phyloP scores from a whole-genome alignment of 2,888 invertebrate species.

The Drosophila helvetica region DNA sequence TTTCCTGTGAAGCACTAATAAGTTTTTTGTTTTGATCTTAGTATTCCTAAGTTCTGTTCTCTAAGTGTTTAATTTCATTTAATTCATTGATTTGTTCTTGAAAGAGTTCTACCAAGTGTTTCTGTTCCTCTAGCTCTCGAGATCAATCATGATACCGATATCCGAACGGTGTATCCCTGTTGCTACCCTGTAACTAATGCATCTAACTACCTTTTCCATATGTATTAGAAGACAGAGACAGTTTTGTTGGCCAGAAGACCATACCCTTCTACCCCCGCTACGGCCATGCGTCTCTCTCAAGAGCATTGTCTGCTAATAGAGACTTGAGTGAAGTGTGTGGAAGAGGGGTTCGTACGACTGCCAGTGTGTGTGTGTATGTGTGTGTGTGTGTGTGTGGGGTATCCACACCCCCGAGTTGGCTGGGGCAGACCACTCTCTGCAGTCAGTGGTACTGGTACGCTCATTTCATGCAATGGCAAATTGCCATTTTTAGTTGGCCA shows the following conservation, averaged over 20 bases:
- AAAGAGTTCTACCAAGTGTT: too few relatives aligned
- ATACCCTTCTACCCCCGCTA: background rate
- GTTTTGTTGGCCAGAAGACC: slow-evolving; percentile 40
- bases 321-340: slow-evolving; percentile 70
- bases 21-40: too few relatives aligned
- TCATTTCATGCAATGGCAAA: slow-evolving; percentile 76
- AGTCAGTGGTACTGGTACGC: slow-evolving; percentile 20
- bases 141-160: too few relatives aligned
- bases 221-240: slow-evolving; percentile 52
- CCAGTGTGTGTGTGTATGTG: slow-evolving; percentile 7
- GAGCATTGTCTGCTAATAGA: slow-evolving; percentile 77
- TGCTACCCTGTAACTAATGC: slow-evolving; percentile 28
- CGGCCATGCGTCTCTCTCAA: slow-evolving; percentile 20
- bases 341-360: background rate
- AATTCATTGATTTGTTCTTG: too few relatives aligned
- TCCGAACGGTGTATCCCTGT: background rate
- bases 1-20: too few relatives aligned
- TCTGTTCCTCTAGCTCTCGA: too few relatives aligned
- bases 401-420: slow-evolving; percentile 9
- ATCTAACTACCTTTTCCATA: slow-evolving; percentile 64
- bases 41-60: too few relatives aligned
- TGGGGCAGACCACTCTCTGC: slow-evolving; percentile 6
- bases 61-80: background rate
- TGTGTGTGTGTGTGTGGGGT: slow-evolving; percentile 1
- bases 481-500: slow-evolving; percentile 81